Base-by-base conservation (phyloP, 2,888 invertebrate genomes). In the Scelioninae gen. 1 region DNA sequence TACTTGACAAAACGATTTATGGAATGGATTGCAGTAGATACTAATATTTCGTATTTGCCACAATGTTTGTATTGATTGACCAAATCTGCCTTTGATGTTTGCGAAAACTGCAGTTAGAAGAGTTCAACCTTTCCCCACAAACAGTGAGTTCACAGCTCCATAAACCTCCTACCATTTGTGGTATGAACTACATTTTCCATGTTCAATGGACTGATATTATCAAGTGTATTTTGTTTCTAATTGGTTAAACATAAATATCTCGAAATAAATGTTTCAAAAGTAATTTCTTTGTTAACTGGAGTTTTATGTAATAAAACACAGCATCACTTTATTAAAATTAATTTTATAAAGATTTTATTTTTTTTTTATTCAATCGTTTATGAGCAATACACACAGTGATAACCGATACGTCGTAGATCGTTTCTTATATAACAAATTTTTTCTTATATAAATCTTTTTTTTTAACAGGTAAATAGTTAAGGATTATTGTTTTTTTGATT, bases 31-130 rank as follows among this genome's bases (percentile, higher is more conserved):
- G 53, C 43, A 76, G 23, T 53, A 49, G 62, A 62, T 23, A 15
- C 38, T 66, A 45, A 53, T 53, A 53, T 62, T 76, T 68, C 68
- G 68, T 58, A 58, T 63, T 15, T 23, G 34, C 40, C 51, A 49
- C 56, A 55, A 31, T 56, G 65, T 75, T 75, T 56, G 65, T 29
- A 38, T 60, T 56, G 58, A 76, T 66, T 66, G 66, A 66, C 51
- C 58, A 66, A 66, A 76, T 76, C 49, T 49, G 31, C 75, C 65
- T 75, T 75, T 75, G 75, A 75, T 58, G 58, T 58, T 58, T 31
- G 15, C 29, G 38, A 72, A 72, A 75, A 75, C 38, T 74, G 11
- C 63, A n/a, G 34, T 9, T 23, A 5, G 5, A 66, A 29, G 45
- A 47, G 56, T 9, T 56, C 34, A 40, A 68, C 49, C 13, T 13